Base-by-base conservation (phyloP, 2,797 vertebrate genomes). In the Molossus molossus region DNA sequence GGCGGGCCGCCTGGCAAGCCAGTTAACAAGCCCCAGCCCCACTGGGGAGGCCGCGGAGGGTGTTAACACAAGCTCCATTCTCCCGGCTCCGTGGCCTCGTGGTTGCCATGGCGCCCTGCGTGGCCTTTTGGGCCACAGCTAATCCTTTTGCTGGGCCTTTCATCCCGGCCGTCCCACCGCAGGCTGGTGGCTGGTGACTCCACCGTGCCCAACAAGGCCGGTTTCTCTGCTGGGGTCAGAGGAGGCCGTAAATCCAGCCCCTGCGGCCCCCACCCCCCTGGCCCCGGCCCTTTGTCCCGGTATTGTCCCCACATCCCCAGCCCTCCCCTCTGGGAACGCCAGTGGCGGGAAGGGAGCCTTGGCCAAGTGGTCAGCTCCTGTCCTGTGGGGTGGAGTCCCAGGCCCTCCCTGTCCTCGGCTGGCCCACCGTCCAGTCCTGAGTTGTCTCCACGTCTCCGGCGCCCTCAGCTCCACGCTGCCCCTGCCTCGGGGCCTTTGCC, bases 1-100 rank as follows among this genome's bases (percentile, higher is more conserved):
- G 67, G 94, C 87, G 0, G 85, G 95, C 94, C 45, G 97, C 96
- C 98, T 98, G 98, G 94, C 97, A 97, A 98, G 95, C 98, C 98
- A 98, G 98, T 98, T 99, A 99, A 98, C 98, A 97, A 98, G 83
- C 86, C 96, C 94, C 95, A 50, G 88, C 84, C 25, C 0, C 55
- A 14, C 94, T 95, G 94, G 75, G 0, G 12, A 72, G 95, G 83
- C 90, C 14, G 3, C 18, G 37, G 20, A 50, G 48, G 77, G 93
- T 90, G 95, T 98, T 92, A 97, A 92, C 27, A 86, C 0, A 64
- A 5, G 96, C 95, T 13, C 48, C 86, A 33, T 97, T 97, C 90
- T 65, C 57, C 0, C 0, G 9, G 95, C 96, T 0, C 27, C 1
- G 29, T 86, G 91, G 77, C 53, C 27, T 65, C 53, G 23, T 0